A percentile compares a stretch with the other conserved stretches of the same genome.
Conservation (phyloP, 1,140 invertebrate species). For the Pomacea maculata region DNA sequence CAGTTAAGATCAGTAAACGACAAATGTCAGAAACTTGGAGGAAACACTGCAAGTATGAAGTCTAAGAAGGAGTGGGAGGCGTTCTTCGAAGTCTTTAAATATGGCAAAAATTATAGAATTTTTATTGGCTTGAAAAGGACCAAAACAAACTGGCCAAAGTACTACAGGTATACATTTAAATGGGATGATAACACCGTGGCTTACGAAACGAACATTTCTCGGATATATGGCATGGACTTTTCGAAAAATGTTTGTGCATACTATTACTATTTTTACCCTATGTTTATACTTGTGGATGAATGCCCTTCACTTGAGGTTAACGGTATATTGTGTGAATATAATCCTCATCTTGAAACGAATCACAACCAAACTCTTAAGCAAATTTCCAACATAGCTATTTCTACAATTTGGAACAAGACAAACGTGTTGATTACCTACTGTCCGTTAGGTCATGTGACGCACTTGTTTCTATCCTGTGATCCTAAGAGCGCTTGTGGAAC, state of each 20-base stretch:
- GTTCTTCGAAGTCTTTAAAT: neutral
- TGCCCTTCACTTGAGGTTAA: neutral
- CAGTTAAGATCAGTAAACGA: no score
- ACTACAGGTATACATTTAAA: neutral
- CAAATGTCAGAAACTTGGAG: conserved; percentile 1
- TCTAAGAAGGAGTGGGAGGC: neutral
- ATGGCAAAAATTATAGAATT: neutral
- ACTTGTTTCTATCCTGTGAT: conserved; percentile 12
- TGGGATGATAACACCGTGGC: conserved; percentile 9
- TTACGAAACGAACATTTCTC: neutral
- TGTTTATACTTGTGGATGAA: neutral
- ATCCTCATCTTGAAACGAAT: neutral
- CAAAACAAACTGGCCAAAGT: neutral
- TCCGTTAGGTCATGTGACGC: neutral
- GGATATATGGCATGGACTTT: neutral
- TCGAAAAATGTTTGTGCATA: neutral
- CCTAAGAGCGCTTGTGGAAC: neutral
- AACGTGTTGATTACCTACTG: neutral
- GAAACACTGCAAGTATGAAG: neutral
- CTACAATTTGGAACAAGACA: neutral
- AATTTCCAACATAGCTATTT: neutral
- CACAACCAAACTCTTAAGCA: no score
- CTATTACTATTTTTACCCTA: neutral
- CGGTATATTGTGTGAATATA: conserved; percentile 4
- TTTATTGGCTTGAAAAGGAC: neutral